Conservation (phyloP, 1,140 invertebrate genomes). For the Pachypeltis micranthus region DNA sequence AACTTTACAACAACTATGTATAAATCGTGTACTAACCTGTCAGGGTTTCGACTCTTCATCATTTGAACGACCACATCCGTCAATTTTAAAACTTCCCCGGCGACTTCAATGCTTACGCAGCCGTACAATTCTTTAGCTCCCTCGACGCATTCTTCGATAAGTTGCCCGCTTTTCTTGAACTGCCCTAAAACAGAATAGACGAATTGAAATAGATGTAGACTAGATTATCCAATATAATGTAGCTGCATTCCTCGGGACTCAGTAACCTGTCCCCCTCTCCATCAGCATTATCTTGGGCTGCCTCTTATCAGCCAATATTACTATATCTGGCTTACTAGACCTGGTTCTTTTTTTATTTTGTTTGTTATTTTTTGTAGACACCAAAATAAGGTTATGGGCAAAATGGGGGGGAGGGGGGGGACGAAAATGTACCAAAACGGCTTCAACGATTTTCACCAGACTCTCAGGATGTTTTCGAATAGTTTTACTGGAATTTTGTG, state of each 20-base stretch:
- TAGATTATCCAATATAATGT: not conserved
- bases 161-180: not conserved
- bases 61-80: not conserved
- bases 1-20: too few species aligned
- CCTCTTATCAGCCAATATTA: not conserved
- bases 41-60: not conserved
- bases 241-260: too few species aligned
- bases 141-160: not conserved
- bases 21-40: conserved; percentile 1
- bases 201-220: not conserved
- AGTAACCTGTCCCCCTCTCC: too few species aligned
- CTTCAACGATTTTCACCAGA: too few species aligned
- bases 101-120: not conserved
- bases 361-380: too few species aligned
- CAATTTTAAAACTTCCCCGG: conserved; percentile 3
- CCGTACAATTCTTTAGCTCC: not conserved
- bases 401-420: too few species aligned
- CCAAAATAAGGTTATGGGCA: too few species aligned
- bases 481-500: too few species aligned
- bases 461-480: too few species aligned
- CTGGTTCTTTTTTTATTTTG: too few species aligned
- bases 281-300: not conserved
- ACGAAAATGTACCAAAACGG: too few species aligned
- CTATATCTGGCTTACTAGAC: not conserved
- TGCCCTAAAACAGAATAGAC: not conserved